A percentile compares a stretch with the other conserved stretches of the same genome.
These are phyloP conservation scores for Cherax destructor DNA, from an alignment of 1,140 invertebrate species.

Conservation along the genomic window DNA sequence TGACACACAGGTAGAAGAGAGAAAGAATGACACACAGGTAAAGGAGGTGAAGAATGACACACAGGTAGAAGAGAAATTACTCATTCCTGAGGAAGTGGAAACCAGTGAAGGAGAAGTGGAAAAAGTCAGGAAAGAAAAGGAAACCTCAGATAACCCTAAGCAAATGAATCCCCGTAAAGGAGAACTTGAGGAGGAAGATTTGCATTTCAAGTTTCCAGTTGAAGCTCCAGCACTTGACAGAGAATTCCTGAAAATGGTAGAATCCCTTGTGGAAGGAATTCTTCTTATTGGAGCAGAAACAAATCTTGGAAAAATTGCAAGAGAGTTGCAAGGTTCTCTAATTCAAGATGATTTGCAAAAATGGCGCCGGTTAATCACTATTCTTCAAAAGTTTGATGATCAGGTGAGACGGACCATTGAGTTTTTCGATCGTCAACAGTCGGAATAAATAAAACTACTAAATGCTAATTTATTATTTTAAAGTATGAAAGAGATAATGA, in stretches of 20 bases:
- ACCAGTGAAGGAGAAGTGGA: background rate
- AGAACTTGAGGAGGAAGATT: background rate
- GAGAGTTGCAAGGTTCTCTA: conserved; percentile 25
- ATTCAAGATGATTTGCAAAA: conserved; percentile 34
- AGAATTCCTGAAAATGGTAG: conserved; percentile 36
- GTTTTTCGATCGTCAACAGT: conserved; percentile 33
- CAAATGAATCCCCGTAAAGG: background rate
- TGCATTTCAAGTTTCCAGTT: conserved; percentile 26
- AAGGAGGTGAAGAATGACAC: background rate
- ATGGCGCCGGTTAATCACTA: conserved; percentile 25
- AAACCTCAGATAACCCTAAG: background rate
- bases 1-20: background rate
- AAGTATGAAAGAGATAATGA: too few relatives aligned
- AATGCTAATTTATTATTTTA: too few relatives aligned
- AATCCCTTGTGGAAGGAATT: conserved; percentile 43
- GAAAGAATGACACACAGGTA: background rate
- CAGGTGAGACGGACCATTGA: conserved; percentile 48
- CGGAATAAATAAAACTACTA: background rate
- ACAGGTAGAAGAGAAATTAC: background rate
- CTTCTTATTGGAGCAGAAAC: conserved; percentile 25
- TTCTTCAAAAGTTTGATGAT: conserved; percentile 58
- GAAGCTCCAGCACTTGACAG: background rate
- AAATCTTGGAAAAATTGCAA: conserved; percentile 36
- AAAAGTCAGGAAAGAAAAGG: background rate
- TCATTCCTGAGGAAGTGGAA: background rate